A percentile compares a stretch with the other conserved stretches of the same genome.
Evolutionary conservation across 2,888 invertebrate species (phyloP).

Genomic region (Leptinotarsa rubiginosa): DNA sequence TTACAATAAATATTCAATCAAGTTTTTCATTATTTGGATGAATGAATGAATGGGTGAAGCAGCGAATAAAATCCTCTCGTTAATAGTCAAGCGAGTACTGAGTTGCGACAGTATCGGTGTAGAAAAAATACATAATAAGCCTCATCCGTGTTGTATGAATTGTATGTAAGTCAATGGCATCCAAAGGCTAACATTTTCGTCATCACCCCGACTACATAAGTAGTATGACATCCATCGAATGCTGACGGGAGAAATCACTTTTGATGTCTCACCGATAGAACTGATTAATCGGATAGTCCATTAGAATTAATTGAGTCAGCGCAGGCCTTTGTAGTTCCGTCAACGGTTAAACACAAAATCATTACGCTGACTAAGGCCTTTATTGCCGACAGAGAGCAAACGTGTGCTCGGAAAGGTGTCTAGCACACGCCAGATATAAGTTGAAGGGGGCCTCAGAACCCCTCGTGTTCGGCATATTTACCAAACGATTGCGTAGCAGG

Average conservation of each 20-base stretch:
- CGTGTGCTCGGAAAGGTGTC: slow-evolving; percentile 23
- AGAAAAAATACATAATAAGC: too few relatives aligned
- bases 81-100: too few relatives aligned
- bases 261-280: slow-evolving; percentile 36
- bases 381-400: slow-evolving; percentile 16
- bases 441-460: slow-evolving; percentile 8
- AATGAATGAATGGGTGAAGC: too few relatives aligned
- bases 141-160: too few relatives aligned
- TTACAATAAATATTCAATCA: too few relatives aligned
- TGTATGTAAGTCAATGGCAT: too few relatives aligned
- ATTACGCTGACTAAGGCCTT: slow-evolving; percentile 33
- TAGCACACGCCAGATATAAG: slow-evolving; percentile 12
- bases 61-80: too few relatives aligned
- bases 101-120: too few relatives aligned
- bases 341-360: slow-evolving; percentile 35
- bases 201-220: background rate
- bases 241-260: slow-evolving; percentile 31
- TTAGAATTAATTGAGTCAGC: slow-evolving; percentile 45
- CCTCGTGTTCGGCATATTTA: slow-evolving; percentile 1
- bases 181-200: too few relatives aligned
- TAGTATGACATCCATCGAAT: slow-evolving; percentile 25
- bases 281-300: slow-evolving; percentile 42
- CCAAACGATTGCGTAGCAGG: slow-evolving; percentile 16
- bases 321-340: slow-evolving; percentile 41
- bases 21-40: too few relatives aligned